Base-by-base conservation (phyloP, 2,113 vertebrate genomes). In the Colistium nudipinnis region DNA sequence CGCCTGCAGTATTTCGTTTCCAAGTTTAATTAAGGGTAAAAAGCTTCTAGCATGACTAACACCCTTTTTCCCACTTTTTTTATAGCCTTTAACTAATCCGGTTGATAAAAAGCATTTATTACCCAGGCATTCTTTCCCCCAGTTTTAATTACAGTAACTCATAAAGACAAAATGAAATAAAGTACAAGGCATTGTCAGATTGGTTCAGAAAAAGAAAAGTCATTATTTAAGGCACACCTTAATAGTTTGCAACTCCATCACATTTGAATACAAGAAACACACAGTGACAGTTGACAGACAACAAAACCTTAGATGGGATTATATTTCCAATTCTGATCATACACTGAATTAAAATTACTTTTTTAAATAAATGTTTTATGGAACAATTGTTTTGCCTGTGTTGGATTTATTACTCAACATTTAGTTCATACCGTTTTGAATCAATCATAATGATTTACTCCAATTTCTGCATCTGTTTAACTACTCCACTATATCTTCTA, bases 181-280 rank as follows among this genome's bases (percentile, higher is more conserved):
- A 77, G n/a, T 25, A 78, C 62, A 62, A 47, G 28, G 1, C 24
- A 7, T 1, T 43, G 33, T 33, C 36, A 51, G 48, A 22, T 67
- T 77, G 74, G 38, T 86, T 90, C 74, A 69, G 80, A 87, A 84
- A 83, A 84, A 83, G 78, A 72, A 87, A 81, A 80, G 51, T 87
- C 52, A 69, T 89, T 84, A 78, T 88, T 90, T 89, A 91, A 91
- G 90, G 90, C 90, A 90, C 90, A 89, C 88, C 77, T 89, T 82
- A 86, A 86, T 74, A 80, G 76, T 84, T 79, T 88, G 79, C 74
- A 86, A 76, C 63, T 84, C 57, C 66, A 84, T 82, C 76, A 87
- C 82, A 80, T 78, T 59, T 71, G 28, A 85, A 81, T 80, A 89
- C 83, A 88, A 30, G 57, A 75, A 83, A 85, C 62, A 86, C 69